These are phyloP conservation scores for Hylyphantes graminicola DNA, from an alignment of 1,140 invertebrate genomes.

Conservation along the genomic window DNA sequence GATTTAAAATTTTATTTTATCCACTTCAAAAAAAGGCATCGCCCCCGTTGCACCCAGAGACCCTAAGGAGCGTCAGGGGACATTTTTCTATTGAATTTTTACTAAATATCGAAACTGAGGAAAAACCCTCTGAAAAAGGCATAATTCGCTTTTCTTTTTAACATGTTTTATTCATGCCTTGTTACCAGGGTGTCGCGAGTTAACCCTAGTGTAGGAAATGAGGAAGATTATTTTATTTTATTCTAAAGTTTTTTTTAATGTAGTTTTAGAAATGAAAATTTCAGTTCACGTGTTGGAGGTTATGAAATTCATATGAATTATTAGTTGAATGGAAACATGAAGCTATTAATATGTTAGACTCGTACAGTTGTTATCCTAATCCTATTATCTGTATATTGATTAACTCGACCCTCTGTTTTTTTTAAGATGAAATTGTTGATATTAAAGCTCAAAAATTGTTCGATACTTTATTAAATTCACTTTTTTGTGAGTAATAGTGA, in stretches of 20 bases:
- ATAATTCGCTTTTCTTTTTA: constrained; percentile 51
- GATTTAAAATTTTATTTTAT: constrained; percentile 61
- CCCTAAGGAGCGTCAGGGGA: constrained; percentile 47
- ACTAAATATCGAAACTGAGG: constrained; percentile 10
- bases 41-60: not conserved
- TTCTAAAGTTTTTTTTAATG: not conserved
- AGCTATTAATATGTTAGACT: too few relatives aligned
- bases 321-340: not conserved
- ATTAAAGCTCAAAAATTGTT: too few relatives aligned
- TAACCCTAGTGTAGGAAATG: not conserved
- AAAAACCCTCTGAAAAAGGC: constrained; percentile 14
- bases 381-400: too few relatives aligned
- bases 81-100: constrained; percentile 20
- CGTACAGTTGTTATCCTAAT: too few relatives aligned
- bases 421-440: too few relatives aligned
- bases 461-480: too few relatives aligned
- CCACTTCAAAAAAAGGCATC: constrained; percentile 24
- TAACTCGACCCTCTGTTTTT: too few relatives aligned
- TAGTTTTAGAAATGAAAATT: constrained; percentile 20
- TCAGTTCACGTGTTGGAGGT: constrained; percentile 12
- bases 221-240: constrained; percentile 1
- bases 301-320: too few relatives aligned
- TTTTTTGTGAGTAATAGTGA: too few relatives aligned
- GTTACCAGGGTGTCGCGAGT: constrained; percentile 35
- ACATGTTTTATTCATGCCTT: constrained; percentile 59